phyloP scores from a whole-genome alignment of 2,113 vertebrate species.

The Tachysurus vachellii region DNA sequence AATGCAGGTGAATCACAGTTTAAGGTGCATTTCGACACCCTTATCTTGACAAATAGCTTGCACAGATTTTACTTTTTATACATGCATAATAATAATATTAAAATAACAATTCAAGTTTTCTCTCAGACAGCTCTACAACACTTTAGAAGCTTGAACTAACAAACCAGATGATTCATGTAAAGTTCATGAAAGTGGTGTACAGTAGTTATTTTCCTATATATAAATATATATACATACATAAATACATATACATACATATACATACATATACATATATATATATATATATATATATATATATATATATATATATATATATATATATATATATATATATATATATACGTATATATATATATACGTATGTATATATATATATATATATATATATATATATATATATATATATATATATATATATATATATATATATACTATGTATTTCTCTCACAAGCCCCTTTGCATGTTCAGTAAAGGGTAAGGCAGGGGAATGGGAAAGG shows the following conservation, averaged over 20 bases:
- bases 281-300: too few relatives aligned
- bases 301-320: too few relatives aligned
- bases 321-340: too few relatives aligned
- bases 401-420: too few relatives aligned
- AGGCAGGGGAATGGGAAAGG: slow-evolving; percentile 17
- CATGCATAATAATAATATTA: too few relatives aligned
- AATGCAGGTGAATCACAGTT: neutral
- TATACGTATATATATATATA: too few relatives aligned
- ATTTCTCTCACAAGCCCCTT: slow-evolving; percentile 33
- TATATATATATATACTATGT: too few relatives aligned
- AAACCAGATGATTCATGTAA: slow-evolving; percentile 1
- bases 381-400: too few relatives aligned
- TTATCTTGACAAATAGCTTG: neutral
- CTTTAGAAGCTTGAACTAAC: neutral
- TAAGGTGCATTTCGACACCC: neutral
- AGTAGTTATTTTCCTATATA: neutral
- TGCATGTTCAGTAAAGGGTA: slow-evolving; percentile 33
- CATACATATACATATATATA: too few relatives aligned
- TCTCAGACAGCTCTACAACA: neutral
- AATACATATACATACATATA: too few relatives aligned
- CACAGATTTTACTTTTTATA: neutral
- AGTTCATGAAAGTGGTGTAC: slow-evolving; percentile 7
- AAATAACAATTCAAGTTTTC: neutral
- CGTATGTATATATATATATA: neutral
- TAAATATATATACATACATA: too few relatives aligned